Evolutionary conservation across 2,113 vertebrate species (phyloP).

Genomic region (Pelusios castaneus): DNA sequence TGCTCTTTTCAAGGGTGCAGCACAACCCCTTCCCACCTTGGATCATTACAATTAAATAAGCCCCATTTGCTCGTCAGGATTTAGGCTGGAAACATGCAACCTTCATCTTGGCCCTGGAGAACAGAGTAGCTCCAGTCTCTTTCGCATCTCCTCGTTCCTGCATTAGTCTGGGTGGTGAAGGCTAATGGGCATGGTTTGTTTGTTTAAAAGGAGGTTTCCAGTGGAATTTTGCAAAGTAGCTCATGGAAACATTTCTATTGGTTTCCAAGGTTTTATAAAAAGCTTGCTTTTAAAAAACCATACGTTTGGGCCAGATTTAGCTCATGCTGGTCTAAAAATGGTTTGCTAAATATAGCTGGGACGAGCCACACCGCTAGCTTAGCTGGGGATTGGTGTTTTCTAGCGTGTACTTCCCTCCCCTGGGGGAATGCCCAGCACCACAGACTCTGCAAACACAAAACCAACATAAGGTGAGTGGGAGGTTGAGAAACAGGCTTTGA

Average conservation of each 20-base stretch:
- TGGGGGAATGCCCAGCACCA: neutral
- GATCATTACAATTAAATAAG: neutral
- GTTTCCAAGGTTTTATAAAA: neutral
- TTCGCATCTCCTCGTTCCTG: neutral
- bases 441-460: neutral
- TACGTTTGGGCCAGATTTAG: slow-evolving; percentile 39
- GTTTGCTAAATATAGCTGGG: slow-evolving; percentile 51
- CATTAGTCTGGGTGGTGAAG: neutral
- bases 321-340: slow-evolving; percentile 37
- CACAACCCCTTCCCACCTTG: neutral
- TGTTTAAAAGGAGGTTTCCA: neutral
- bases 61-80: neutral
- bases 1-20: neutral
- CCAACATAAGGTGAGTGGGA: neutral
- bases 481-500: neutral
- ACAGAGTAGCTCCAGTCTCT: rapidly evolving
- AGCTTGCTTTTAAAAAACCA: neutral
- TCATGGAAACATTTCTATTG: neutral
- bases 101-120: neutral
- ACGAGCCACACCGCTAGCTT: neutral
- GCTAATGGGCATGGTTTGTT: neutral
- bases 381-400: slow-evolving; percentile 35
- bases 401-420: neutral
- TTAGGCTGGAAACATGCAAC: rapidly evolving
- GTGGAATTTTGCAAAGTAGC: neutral